phyloP scores from a whole-genome alignment of 2,113 vertebrate species.

The Jacana jacana region DNA sequence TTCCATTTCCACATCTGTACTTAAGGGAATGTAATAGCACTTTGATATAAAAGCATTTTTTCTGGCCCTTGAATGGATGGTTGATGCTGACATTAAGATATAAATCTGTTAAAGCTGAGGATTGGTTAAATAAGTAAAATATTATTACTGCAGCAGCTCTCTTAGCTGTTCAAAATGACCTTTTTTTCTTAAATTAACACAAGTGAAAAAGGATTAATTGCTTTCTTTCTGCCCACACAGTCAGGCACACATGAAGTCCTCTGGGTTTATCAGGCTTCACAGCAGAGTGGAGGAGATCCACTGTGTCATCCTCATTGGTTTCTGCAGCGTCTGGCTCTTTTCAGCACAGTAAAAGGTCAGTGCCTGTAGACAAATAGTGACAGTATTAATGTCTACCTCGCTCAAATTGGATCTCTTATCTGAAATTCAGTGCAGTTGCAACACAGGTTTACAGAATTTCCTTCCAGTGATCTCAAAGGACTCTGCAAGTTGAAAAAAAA shows the following conservation, averaged over 20 bases:
- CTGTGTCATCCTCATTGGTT: background rate
- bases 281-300: background rate
- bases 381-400: background rate
- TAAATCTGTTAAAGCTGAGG: conserved; percentile 3
- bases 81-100: background rate
- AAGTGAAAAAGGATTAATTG: conserved; percentile 10
- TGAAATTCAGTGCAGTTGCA: conserved; percentile 30
- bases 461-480: conserved; percentile 9
- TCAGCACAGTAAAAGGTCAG: background rate
- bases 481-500: background rate
- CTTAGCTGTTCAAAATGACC: background rate
- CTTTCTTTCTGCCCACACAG: background rate
- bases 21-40: background rate
- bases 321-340: conserved; percentile 17
- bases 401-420: conserved; percentile 9
- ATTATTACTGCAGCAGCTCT: background rate
- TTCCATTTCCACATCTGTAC: background rate
- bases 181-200: conserved; percentile 19
- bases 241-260: background rate
- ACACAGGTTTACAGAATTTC: conserved; percentile 13
- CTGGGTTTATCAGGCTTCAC: background rate
- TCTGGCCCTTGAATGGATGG: background rate
- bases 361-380: conserved; percentile 25
- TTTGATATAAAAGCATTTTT: conserved; percentile 5
- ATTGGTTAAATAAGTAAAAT: conserved; percentile 39